These are phyloP conservation scores for Dipodomys ordii DNA, from an alignment of 2,113 vertebrate genomes.

Conservation along the genomic window DNA sequence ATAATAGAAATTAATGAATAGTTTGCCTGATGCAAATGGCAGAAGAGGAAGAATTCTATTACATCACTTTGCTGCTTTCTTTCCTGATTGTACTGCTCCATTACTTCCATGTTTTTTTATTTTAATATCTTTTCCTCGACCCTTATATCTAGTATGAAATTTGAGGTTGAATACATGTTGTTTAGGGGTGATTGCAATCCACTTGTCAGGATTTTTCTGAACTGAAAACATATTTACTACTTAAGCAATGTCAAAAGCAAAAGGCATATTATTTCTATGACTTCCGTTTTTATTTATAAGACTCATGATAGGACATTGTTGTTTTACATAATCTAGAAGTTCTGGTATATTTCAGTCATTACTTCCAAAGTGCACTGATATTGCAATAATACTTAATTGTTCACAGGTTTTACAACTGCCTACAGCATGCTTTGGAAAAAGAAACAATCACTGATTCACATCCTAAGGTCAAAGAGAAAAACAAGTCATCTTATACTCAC, in stretches of 20 bases:
- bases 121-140: background rate
- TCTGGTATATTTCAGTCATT: background rate
- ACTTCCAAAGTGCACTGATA: background rate
- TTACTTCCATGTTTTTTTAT: background rate
- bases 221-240: background rate
- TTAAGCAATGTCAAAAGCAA: background rate
- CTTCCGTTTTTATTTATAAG: conserved; percentile 1
- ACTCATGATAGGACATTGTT: background rate
- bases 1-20: background rate
- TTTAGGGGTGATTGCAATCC: background rate
- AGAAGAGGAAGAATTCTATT: background rate
- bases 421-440: conserved; percentile 86
- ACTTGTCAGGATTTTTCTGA: background rate
- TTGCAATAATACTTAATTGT: conserved; percentile 40
- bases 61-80: background rate
- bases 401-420: conserved; percentile 89
- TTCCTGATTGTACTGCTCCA: background rate
- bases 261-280: background rate
- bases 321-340: background rate
- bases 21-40: too few species aligned
- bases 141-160: background rate
- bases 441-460: background rate
- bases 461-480: background rate
- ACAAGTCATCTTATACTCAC: conserved; percentile 71
- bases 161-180: background rate